These are phyloP conservation scores for Eupeodes luniger DNA, from an alignment of 2,888 invertebrate species.

Conservation along the genomic window DNA sequence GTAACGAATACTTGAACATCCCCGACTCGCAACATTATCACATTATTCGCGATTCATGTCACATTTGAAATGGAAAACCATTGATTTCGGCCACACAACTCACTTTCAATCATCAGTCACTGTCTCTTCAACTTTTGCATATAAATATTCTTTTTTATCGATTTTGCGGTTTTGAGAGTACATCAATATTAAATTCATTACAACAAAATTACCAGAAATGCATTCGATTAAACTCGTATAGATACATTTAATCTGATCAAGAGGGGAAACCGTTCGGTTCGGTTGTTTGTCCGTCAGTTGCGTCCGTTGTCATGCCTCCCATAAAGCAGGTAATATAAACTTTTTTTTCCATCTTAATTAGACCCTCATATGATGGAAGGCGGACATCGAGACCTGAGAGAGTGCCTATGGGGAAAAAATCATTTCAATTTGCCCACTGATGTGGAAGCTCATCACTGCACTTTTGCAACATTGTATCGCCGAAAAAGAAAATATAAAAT, in stretches of 20 bases:
- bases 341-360: background rate
- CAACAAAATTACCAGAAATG: constrained; percentile 4
- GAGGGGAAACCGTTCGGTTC: background rate
- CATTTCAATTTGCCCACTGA: constrained; percentile 36
- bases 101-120: constrained; percentile 1
- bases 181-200: background rate
- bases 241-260: background rate
- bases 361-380: background rate
- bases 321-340: background rate
- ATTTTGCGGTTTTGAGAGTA: background rate
- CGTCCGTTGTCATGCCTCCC: too few relatives aligned
- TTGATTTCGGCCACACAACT: background rate
- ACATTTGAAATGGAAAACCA: background rate
- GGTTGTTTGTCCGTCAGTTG: too few relatives aligned
- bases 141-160: background rate
- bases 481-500: constrained; percentile 28
- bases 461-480: constrained; percentile 53
- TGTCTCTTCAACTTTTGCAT: background rate
- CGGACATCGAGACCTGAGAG: too few relatives aligned
- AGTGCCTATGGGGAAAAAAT: background rate
- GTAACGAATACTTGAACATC: too few relatives aligned
- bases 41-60: background rate
- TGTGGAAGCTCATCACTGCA: constrained; percentile 41
- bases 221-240: background rate
- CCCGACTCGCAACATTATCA: too few relatives aligned